Evolutionary conservation across 2,888 invertebrate species (phyloP).

Genomic region (Dolichopus griseipennis): DNA sequence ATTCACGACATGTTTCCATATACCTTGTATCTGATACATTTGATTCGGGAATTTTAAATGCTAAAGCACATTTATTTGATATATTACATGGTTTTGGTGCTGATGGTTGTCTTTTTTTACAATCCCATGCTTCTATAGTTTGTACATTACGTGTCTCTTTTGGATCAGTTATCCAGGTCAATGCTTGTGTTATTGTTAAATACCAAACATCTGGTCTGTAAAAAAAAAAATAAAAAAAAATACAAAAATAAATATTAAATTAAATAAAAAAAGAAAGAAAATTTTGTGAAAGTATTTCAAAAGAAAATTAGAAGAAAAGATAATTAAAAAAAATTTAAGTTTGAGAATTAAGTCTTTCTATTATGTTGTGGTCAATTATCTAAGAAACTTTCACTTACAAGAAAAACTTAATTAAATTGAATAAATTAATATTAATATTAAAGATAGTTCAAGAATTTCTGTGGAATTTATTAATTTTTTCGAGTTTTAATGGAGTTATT

Average conservation of each 20-base stretch:
- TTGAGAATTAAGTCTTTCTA: too few species aligned
- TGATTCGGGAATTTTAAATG: slow-evolving; percentile 65
- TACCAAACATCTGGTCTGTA: slow-evolving; percentile 77
- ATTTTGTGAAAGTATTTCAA: neutral
- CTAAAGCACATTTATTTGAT: slow-evolving; percentile 73
- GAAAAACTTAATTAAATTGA: too few species aligned
- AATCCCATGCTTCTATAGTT: slow-evolving; percentile 74
- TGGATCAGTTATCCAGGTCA: slow-evolving; percentile 86
- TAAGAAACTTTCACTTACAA: too few species aligned
- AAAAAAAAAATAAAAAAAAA: slow-evolving; percentile 24
- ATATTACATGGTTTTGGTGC: slow-evolving; percentile 70
- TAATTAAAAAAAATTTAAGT: too few species aligned
- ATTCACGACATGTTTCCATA: slow-evolving; percentile 78
- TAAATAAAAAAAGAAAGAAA: slow-evolving; percentile 4
- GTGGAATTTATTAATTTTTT: too few species aligned
- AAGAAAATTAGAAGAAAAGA: too few species aligned
- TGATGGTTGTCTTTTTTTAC: slow-evolving; percentile 60
- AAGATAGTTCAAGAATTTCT: too few species aligned
- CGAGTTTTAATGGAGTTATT: too few species aligned
- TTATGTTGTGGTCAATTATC: too few species aligned
- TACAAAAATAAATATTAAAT: slow-evolving; percentile 14
- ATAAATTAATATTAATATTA: too few species aligned
- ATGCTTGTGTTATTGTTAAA: slow-evolving; percentile 77
- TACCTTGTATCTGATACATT: slow-evolving; percentile 77
- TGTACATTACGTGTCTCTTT: slow-evolving; percentile 57